A percentile compares a stretch with the other conserved stretches of the same genome.
Conservation (phyloP, 2,797 vertebrate species). For the Dipus sagitta region DNA sequence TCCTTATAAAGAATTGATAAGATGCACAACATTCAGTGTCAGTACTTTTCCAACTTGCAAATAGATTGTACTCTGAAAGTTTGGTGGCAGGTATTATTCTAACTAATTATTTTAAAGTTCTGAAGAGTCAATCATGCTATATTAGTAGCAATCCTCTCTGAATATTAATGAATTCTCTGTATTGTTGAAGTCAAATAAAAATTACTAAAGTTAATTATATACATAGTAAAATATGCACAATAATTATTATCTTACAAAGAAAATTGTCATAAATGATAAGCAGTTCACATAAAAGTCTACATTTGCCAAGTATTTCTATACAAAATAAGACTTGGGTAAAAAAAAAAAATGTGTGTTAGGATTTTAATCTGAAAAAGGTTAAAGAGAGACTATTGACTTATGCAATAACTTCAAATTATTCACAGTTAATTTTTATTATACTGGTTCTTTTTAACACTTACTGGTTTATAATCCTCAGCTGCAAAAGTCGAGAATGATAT, state of each 20-base stretch:
- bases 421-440: slow-evolving; percentile 8
- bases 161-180: slow-evolving; percentile 65
- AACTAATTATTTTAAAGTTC: slow-evolving; percentile 70
- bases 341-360: background rate
- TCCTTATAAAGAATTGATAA: slow-evolving; percentile 56
- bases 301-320: slow-evolving; percentile 59
- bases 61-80: slow-evolving; percentile 52
- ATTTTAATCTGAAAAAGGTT: slow-evolving; percentile 52
- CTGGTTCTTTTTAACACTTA: slow-evolving; percentile 21
- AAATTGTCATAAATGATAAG: slow-evolving; percentile 64
- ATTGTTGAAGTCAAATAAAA: slow-evolving; percentile 65
- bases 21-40: slow-evolving; percentile 28
- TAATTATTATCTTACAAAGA: slow-evolving; percentile 62
- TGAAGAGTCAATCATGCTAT: slow-evolving; percentile 56
- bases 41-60: slow-evolving; percentile 39
- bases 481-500: slow-evolving; percentile 8
- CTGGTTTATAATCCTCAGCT: slow-evolving; percentile 9
- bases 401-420: slow-evolving; percentile 32
- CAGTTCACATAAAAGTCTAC: slow-evolving; percentile 40
- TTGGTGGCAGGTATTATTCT: slow-evolving; percentile 64
- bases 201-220: slow-evolving; percentile 69
- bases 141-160: slow-evolving; percentile 33
- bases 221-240: slow-evolving; percentile 62
- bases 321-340: slow-evolving; percentile 33
- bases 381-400: background rate